Percentiles rank a stretch among this genome's conserved stretches.
Conservation (phyloP, 2,113 vertebrate species). For the Caretta caretta region DNA sequence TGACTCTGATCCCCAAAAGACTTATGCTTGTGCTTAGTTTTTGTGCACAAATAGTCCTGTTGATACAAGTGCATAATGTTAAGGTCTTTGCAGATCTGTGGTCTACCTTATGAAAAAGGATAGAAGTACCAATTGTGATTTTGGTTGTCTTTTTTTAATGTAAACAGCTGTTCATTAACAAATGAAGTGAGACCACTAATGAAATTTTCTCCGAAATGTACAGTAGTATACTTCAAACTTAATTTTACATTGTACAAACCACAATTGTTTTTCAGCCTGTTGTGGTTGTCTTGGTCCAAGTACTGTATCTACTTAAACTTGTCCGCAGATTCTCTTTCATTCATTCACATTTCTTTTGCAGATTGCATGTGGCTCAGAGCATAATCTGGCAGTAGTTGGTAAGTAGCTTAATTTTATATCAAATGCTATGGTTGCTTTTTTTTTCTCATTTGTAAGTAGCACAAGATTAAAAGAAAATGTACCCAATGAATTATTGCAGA, state of each 20-base stretch:
- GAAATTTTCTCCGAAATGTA: background rate
- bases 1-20: background rate
- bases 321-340: background rate
- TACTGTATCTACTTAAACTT: background rate
- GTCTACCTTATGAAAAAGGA: background rate
- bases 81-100: background rate
- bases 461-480: background rate
- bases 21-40: background rate
- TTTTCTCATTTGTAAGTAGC: slow-evolving; percentile 21
- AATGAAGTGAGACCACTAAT: background rate
- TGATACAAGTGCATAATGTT: background rate
- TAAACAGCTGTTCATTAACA: background rate
- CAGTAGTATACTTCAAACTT: background rate
- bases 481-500: background rate
- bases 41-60: background rate
- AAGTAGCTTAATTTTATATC: slow-evolving; percentile 77
- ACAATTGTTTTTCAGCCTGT: slow-evolving; percentile 29
- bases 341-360: slow-evolving; percentile 74
- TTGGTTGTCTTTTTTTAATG: background rate
- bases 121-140: background rate
- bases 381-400: slow-evolving; percentile 93
- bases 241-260: slow-evolving; percentile 6
- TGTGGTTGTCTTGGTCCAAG: background rate
- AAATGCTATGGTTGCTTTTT: background rate
- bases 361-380: slow-evolving; percentile 95